Base-by-base conservation (phyloP, 2,113 vertebrate species). In the Rhegmatorhina hoffmannsi region DNA sequence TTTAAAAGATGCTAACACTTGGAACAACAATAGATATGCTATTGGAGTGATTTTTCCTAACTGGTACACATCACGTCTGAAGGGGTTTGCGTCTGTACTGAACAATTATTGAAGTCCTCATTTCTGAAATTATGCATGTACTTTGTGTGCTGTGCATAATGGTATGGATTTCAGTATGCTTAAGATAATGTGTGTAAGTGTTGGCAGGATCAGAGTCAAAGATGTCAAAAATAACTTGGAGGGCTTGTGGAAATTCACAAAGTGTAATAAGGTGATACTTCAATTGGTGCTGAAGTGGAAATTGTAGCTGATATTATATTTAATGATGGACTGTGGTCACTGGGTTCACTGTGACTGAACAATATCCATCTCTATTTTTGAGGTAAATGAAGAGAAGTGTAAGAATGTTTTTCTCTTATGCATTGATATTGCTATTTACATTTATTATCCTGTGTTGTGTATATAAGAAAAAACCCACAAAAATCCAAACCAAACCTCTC, bases 191-290 rank as follows among this genome's bases (percentile, higher is more conserved):
- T 77, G 38, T 80, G 68, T 78, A 92, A 94, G 85, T 81, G 92
- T 96, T 96, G 93, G 88, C 90, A 96, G 94, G 80, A 90, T 95
- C 90, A 67, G 79, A 92, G 75, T 91, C 72, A 86, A 94, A 95
- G 90, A 96, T 11, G 18, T 95, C 92, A 96, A 88, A 96, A 96
- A 94, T 95, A 97, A 94, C 95, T 97, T 95, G 60, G n/a, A 96
- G 92, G 92, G 94, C 91, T 96, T 95, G 86, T 92, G 92, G 90
- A 96, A 96, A 96, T 93, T 95, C 83, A 91, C 84, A 53, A 92
- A 95, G 88, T 96, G 76, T 96, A 95, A 96, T 95, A 96, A 96
- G 95, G 88, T 94, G 88, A 96, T 95, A 56, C 50, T 96, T 96
- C 86, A 80, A 4, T 84, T 95, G 92, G 56, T 94, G 73, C 77